Conservation (phyloP, 2,888 invertebrate genomes). For the Leucoma salicis region DNA sequence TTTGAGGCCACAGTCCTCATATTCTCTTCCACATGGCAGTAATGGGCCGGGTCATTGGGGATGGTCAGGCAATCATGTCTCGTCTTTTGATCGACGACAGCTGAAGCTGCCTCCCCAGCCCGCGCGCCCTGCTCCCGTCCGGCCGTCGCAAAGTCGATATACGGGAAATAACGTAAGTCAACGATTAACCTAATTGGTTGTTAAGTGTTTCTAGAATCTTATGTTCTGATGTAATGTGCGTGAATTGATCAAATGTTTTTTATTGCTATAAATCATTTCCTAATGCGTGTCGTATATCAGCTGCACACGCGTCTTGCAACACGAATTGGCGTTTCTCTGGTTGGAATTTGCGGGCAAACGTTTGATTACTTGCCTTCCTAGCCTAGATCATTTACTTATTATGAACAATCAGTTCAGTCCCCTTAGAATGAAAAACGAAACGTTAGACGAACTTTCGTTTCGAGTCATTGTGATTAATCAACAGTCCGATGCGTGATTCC, state of each 20-base stretch:
- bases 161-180: slow-evolving; percentile 60
- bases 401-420: too few relatives aligned
- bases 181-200: slow-evolving; percentile 20
- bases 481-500: too few relatives aligned
- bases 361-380: neutral
- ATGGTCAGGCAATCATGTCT: slow-evolving; percentile 77
- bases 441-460: too few relatives aligned
- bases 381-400: neutral
- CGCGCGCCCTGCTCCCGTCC: slow-evolving; percentile 64
- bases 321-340: slow-evolving; percentile 51
- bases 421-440: too few relatives aligned
- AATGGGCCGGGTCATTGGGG: slow-evolving; percentile 81
- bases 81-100: slow-evolving; percentile 76
- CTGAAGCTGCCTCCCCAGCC: slow-evolving; percentile 74
- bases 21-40: slow-evolving; percentile 80
- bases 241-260: slow-evolving; percentile 29
- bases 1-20: slow-evolving; percentile 73
- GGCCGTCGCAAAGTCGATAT: slow-evolving; percentile 61
- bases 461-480: too few relatives aligned
- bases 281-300: slow-evolving; percentile 68
- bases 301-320: slow-evolving; percentile 59
- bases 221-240: slow-evolving; percentile 52
- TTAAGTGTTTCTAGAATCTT: slow-evolving; percentile 37
- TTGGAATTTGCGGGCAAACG: slow-evolving; percentile 7
- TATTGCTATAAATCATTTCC: slow-evolving; percentile 58